Percentiles rank a stretch among this genome's conserved stretches.
These are phyloP conservation scores for Corythornis vintsioides DNA, from an alignment of 2,113 vertebrate genomes.

Conservation along the genomic window DNA sequence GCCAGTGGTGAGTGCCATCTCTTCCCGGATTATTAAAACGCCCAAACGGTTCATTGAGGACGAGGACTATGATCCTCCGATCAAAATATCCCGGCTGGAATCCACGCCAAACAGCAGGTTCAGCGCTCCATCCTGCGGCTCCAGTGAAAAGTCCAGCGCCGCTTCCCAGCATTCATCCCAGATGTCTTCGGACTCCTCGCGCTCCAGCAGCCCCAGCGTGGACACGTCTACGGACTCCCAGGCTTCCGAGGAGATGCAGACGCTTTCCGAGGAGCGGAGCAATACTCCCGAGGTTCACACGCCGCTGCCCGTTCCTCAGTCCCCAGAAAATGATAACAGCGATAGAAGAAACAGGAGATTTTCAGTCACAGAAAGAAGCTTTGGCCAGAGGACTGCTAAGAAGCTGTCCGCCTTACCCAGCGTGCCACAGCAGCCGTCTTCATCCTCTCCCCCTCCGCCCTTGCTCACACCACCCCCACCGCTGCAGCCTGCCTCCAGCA, in stretches of 20 bases:
- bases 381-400: slow-evolving; percentile 83
- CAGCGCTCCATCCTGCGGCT: slow-evolving; percentile 91
- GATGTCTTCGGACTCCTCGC: slow-evolving; percentile 93
- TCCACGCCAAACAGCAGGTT: slow-evolving; percentile 86
- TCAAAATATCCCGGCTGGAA: slow-evolving; percentile 91
- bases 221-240: slow-evolving; percentile 97
- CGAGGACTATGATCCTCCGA: slow-evolving; percentile 89
- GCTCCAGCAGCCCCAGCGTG: slow-evolving; percentile 94
- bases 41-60: slow-evolving; percentile 98
- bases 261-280: slow-evolving; percentile 84
- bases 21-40: slow-evolving; percentile 95
- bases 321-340: slow-evolving; percentile 73
- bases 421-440: slow-evolving; percentile 84
- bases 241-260: slow-evolving; percentile 91
- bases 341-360: slow-evolving; percentile 84
- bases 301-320: slow-evolving; percentile 81
- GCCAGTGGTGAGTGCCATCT: slow-evolving; percentile 97
- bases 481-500: slow-evolving; percentile 76
- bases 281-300: slow-evolving; percentile 82
- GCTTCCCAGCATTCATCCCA: slow-evolving; percentile 97
- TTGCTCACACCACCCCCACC: slow-evolving; percentile 88
- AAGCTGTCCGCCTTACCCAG: slow-evolving; percentile 82
- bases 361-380: slow-evolving; percentile 75
- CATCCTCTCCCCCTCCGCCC: slow-evolving; percentile 92
- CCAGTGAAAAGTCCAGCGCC: slow-evolving; percentile 87